These are phyloP conservation scores for Hymenopus coronatus DNA, from an alignment of 2,888 invertebrate genomes.

Conservation along the genomic window DNA sequence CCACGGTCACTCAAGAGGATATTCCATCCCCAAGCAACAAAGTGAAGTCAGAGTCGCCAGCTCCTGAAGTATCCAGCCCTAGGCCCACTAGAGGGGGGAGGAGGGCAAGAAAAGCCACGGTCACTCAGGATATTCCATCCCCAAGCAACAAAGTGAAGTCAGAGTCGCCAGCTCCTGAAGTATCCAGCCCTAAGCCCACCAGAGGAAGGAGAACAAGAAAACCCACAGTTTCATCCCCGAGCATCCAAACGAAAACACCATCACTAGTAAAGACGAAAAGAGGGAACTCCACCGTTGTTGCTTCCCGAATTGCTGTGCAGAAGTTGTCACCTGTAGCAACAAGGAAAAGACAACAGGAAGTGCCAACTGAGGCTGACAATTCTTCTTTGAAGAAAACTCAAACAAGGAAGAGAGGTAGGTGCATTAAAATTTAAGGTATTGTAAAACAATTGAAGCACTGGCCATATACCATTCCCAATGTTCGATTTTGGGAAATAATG, in stretches of 20 bases:
- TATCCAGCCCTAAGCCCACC: too few species aligned
- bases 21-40: neutral
- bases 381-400: neutral
- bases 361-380: neutral
- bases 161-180: too few species aligned
- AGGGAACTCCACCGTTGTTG: neutral
- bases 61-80: neutral
- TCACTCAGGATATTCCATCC: neutral
- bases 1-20: too few species aligned
- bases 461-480: too few species aligned
- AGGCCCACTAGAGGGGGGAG: neutral
- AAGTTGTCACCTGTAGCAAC: too few species aligned
- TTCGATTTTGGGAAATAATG: too few species aligned
- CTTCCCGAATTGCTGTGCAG: neutral
- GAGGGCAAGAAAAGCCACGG: neutral
- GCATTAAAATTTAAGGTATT: too few species aligned
- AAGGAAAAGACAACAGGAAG: too few species aligned
- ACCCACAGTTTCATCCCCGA: too few species aligned
- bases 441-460: too few species aligned
- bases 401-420: neutral
- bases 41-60: too few species aligned
- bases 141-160: neutral
- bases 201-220: too few species aligned
- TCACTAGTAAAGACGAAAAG: neutral
- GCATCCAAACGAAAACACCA: neutral